A percentile compares a stretch with the other conserved stretches of the same genome.
phyloP scores from a whole-genome alignment of 2,113 vertebrate species.

The Tautogolabrus adspersus region DNA sequence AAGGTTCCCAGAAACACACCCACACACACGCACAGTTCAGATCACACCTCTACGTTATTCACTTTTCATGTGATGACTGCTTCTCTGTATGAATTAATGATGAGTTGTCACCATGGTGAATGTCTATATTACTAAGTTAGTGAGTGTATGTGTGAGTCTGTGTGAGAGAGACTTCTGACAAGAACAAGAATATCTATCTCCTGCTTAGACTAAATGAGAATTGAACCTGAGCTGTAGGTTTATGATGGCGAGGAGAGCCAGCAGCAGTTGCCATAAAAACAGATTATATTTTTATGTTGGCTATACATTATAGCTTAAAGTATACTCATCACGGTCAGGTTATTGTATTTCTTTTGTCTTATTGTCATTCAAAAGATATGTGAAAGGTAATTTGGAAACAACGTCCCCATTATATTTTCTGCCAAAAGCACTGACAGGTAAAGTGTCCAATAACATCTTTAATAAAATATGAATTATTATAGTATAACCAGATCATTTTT shows the following conservation, averaged over 20 bases:
- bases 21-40: slow-evolving; percentile 7
- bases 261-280: slow-evolving; percentile 11
- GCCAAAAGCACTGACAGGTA: no score
- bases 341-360: neutral
- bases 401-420: no score
- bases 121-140: neutral
- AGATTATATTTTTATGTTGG: neutral
- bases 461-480: no score
- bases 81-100: slow-evolving; percentile 41
- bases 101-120: slow-evolving; percentile 37
- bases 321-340: neutral
- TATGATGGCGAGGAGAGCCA: neutral
- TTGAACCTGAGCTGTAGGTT: neutral
- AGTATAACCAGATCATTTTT: no score
- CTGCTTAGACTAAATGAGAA: neutral
- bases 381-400: neutral
- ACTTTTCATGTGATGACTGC: slow-evolving; percentile 14
- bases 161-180: slow-evolving; percentile 7
- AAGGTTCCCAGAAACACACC: neutral
- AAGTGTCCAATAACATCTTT: no score
- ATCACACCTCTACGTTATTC: slow-evolving; percentile 4
- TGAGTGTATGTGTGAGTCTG: neutral
- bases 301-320: neutral
- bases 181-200: slow-evolving; percentile 4
- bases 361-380: neutral